phyloP scores from a whole-genome alignment of 2,888 invertebrate genomes.

The Pimpla rufipes region DNA sequence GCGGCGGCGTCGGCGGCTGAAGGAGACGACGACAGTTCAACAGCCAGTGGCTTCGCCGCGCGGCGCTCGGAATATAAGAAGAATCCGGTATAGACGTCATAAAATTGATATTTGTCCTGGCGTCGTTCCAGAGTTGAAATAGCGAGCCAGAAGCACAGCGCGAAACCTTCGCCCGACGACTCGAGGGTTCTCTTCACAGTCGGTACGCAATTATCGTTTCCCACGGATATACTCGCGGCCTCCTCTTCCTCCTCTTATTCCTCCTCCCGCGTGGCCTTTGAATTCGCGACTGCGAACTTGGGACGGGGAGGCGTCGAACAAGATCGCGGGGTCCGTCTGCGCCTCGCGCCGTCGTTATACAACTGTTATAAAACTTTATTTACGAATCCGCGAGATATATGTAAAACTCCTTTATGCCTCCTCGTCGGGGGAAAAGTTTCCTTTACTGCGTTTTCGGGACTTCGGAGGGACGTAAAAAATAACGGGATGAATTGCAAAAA shows the following conservation, averaged over 20 bases:
- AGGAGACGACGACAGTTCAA: constrained; percentile 65
- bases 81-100: constrained; percentile 73
- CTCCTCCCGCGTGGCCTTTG: constrained; percentile 15
- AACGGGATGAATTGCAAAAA: no score
- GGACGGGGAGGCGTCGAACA: constrained; percentile 9
- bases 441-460: not conserved
- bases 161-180: constrained; percentile 45
- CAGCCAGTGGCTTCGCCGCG: constrained; percentile 23
- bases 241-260: constrained; percentile 44
- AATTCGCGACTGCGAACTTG: constrained; percentile 22
- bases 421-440: not conserved
- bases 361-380: constrained; percentile 11
- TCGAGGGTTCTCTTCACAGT: constrained; percentile 66
- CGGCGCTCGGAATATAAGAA: constrained; percentile 70
- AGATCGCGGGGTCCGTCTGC: constrained; percentile 21
- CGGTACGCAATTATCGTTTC: constrained; percentile 70
- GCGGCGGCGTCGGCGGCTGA: constrained; percentile 56
- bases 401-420: not conserved
- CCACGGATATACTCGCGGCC: constrained; percentile 62
- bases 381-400: not conserved
- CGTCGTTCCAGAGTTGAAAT: constrained; percentile 75
- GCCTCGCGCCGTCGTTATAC: not conserved
- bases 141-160: constrained; percentile 69
- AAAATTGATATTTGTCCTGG: constrained; percentile 81
- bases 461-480: no score